Percentiles rank a stretch among this genome's conserved stretches.
Conservation (phyloP, 2,888 invertebrate species). For the Tetrapedia diversipes region DNA sequence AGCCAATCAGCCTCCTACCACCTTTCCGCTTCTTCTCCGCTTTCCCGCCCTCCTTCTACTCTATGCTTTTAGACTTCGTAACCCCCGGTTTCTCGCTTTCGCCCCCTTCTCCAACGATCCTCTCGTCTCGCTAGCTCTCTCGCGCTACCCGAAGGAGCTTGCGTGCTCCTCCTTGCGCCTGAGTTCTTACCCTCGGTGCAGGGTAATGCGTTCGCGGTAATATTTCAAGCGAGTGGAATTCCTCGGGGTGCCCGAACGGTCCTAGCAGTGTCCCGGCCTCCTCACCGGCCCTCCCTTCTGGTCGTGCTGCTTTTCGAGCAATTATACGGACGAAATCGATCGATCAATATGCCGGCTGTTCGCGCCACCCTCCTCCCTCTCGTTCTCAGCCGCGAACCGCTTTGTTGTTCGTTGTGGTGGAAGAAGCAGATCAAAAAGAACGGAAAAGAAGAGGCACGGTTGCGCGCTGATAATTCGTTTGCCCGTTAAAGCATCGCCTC, state of each 20-base stretch:
- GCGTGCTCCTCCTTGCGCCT: conserved; percentile 45
- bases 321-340: conserved; percentile 65
- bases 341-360: conserved; percentile 50
- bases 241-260: conserved; percentile 60
- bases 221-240: conserved; percentile 78
- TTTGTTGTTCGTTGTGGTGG: conserved; percentile 19
- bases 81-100: conserved; percentile 18
- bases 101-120: neutral
- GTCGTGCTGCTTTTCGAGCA: conserved; percentile 54
- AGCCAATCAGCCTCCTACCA: conserved; percentile 78
- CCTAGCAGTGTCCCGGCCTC: conserved; percentile 33
- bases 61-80: neutral
- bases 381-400: neutral
- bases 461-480: conserved; percentile 48
- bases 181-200: conserved; percentile 67
- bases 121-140: conserved; percentile 1
- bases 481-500: conserved; percentile 42
- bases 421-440: conserved; percentile 37
- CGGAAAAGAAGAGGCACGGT: conserved; percentile 1
- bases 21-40: conserved; percentile 32
- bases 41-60: conserved; percentile 8
- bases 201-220: conserved; percentile 74
- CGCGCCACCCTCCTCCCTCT: neutral
- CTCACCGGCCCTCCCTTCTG: neutral
- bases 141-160: conserved; percentile 38